phyloP scores from a whole-genome alignment of 2,113 vertebrate species.

The Aegotheles bennettii region DNA sequence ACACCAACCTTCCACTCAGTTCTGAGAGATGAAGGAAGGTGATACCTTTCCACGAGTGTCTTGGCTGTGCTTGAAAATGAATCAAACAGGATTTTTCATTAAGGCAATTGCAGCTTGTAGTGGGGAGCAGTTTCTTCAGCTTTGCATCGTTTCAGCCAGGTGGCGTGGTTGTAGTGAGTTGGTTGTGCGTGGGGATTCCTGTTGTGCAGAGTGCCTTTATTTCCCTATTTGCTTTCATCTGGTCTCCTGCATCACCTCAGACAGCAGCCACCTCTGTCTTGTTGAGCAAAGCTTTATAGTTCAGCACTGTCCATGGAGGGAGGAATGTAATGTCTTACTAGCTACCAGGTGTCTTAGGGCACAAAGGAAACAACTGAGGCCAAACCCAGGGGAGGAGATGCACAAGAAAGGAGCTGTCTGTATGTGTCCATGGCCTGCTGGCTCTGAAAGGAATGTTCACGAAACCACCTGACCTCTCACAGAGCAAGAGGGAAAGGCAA shows the following conservation, averaged over 20 bases:
- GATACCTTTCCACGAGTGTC: not conserved
- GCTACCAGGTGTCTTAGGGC: not conserved
- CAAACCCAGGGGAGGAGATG: not conserved
- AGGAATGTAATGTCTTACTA: not conserved
- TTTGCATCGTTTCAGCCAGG: not conserved
- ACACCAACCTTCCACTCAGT: not conserved
- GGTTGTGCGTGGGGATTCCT: not conserved
- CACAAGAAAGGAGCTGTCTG: not conserved
- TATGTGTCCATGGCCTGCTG: not conserved
- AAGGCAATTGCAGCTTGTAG: not conserved
- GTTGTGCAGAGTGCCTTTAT: not conserved
- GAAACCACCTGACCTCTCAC: not conserved
- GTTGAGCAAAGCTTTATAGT: not conserved
- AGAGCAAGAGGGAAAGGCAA: not conserved
- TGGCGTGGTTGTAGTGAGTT: conserved; percentile 8
- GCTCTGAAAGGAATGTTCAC: not conserved
- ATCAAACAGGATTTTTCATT: not conserved
- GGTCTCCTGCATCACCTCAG: not conserved
- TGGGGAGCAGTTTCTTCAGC: not conserved
- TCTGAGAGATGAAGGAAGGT: not conserved
- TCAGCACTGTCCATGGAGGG: not conserved
- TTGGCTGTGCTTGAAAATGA: not conserved
- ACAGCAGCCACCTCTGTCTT: not conserved
- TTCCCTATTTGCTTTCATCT: not conserved
- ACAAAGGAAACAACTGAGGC: not conserved